Conservation (phyloP, 2,888 invertebrate species). For the Drosophila nigricruria region DNA sequence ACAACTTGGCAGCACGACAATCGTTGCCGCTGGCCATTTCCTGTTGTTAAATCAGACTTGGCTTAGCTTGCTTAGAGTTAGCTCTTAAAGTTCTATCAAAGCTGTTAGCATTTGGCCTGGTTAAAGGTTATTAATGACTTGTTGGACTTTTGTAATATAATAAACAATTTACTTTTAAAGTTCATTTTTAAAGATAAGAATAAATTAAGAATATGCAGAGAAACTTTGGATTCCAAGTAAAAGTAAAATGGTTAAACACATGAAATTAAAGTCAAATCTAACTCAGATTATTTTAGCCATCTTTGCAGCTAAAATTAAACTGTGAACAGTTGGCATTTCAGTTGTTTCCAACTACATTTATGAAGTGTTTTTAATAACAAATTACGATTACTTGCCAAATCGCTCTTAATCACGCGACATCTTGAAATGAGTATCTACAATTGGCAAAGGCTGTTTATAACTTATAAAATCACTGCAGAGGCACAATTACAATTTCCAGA, state of each 20-base stretch:
- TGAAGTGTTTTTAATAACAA: background rate
- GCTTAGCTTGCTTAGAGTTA: background rate
- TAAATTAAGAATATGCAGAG: background rate
- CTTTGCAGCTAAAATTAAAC: background rate
- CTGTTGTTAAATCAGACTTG: conserved; percentile 3
- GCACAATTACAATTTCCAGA: conserved; percentile 22
- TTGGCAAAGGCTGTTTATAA: background rate
- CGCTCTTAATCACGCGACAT: conserved; percentile 5
- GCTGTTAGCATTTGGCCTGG: background rate
- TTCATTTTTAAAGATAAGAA: background rate
- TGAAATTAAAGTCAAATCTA: background rate
- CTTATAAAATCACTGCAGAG: conserved; percentile 44
- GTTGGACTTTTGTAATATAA: background rate
- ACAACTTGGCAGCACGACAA: conserved; percentile 29
- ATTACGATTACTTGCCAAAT: background rate
- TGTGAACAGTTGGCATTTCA: background rate
- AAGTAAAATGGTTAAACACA: background rate
- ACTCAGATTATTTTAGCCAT: background rate
- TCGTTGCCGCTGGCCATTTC: conserved; percentile 8
- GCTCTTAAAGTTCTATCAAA: background rate
- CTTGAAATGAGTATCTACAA: background rate
- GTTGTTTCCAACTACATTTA: background rate
- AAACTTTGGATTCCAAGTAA: background rate
- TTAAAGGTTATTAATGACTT: background rate
- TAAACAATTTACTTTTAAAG: background rate